These are phyloP conservation scores for Busseola fusca DNA, from an alignment of 2,888 invertebrate genomes.

Conservation along the genomic window DNA sequence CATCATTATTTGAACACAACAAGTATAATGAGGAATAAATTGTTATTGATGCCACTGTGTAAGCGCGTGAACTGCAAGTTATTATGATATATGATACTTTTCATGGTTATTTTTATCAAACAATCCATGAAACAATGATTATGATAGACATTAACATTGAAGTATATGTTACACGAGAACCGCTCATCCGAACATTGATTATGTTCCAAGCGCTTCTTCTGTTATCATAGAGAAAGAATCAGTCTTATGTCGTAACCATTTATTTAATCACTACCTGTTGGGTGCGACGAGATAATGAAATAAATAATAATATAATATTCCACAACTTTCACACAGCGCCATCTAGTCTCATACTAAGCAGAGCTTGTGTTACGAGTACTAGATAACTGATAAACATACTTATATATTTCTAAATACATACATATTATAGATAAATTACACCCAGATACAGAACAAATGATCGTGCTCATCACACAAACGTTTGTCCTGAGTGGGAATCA, in stretches of 20 bases:
- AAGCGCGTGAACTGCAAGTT: conserved; percentile 81
- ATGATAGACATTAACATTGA: conserved; percentile 67
- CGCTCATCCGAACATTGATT: neutral
- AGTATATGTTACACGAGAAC: conserved; percentile 1
- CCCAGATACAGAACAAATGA: too few species aligned
- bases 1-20: conserved; percentile 56
- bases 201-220: neutral
- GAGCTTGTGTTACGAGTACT: too few species aligned
- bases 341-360: too few species aligned
- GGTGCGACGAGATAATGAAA: too few species aligned
- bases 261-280: too few species aligned
- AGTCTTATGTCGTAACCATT: neutral
- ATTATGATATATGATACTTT: conserved; percentile 79
- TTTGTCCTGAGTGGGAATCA: too few species aligned
- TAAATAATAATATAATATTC: too few species aligned
- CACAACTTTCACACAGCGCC: too few species aligned
- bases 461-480: too few species aligned
- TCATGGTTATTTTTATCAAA: conserved; percentile 76
- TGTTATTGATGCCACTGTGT: conserved; percentile 84
- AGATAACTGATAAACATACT: too few species aligned
- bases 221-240: neutral
- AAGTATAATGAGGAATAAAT: conserved; percentile 70
- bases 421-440: too few species aligned
- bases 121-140: conserved; percentile 69
- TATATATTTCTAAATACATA: too few species aligned